Evolutionary conservation across 2,113 vertebrate genomes (phyloP), one percentile per base, ranked within the genome.

Genomic region (Pelecanoides urinatrix): DNA sequence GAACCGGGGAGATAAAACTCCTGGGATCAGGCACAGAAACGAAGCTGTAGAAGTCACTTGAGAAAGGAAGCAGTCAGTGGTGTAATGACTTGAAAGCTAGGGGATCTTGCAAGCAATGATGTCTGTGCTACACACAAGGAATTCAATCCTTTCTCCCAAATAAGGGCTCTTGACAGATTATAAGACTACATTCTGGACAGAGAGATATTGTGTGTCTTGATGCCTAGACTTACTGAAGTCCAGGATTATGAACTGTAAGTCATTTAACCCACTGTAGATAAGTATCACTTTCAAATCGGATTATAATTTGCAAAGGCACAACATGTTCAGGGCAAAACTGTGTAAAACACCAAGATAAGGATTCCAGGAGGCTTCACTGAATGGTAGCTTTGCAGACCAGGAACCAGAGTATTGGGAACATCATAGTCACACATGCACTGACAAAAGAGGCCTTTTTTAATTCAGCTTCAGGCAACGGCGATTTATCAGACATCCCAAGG

Each of bases 251-350:
- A 92, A 55, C 61, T 77, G 66, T 56, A 94, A 96, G 13, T 89
- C 79, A 92, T 92, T 97, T 88, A 94, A 44, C 53, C 87, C 79
- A 90, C 82, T 93, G 96, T 38, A 92, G 96, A 97, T 97, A 93
- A 94, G 52, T 45, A 94, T 97, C 91, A 16, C 67, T 95, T 97
- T 86, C 90, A 96, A 97, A 97, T 95, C 27, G 14, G 97, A 95
- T 97, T 97, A 94, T 91, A 95, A 97, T 95, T 96, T 83, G 76
- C 86, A 86, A 92, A 95, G 42, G 92, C 81, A 93, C 78, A 86
- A 83, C 34, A 74, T 68, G 73, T 95, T 96, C 83, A 67, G 74
- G 79, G 75, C 26, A 85, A 71, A 94, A 92, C 87, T 16, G 1
- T 94, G 87, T 87, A 94, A 96, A 67, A 70, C 62, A 74, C 55